These are phyloP conservation scores for Poeciliopsis infans DNA, from an alignment of 2,797 vertebrate species.

Conservation along the genomic window DNA sequence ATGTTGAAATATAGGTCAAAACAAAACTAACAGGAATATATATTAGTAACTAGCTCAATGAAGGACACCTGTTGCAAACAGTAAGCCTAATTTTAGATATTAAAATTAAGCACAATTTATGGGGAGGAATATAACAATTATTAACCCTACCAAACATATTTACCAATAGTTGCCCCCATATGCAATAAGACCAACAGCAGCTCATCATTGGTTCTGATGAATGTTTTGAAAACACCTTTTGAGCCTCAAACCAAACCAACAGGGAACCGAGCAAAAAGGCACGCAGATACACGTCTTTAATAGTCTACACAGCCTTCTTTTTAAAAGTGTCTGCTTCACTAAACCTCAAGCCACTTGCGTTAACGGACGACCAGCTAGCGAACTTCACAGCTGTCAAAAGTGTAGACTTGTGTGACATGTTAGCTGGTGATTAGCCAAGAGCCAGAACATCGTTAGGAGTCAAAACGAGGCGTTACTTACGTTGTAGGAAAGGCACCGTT, in stretches of 20 bases:
- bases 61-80: conserved; percentile 45
- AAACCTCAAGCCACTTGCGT: conserved; percentile 28
- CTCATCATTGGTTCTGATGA: neutral
- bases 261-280: neutral
- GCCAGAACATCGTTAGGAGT: conserved; percentile 1
- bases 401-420: conserved; percentile 19
- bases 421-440: conserved; percentile 24
- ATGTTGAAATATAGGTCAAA: neutral
- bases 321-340: neutral
- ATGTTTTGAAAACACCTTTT: neutral
- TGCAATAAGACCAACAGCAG: neutral
- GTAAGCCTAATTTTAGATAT: too few relatives aligned
- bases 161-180: neutral
- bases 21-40: neutral
- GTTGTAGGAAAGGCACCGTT: conserved; percentile 12
- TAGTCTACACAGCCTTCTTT: neutral
- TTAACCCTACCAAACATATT: neutral
- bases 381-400: conserved; percentile 59
- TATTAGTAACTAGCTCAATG: neutral
- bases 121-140: neutral
- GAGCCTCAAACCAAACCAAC: neutral
- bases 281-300: neutral
- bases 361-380: conserved; percentile 38
- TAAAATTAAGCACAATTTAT: neutral
- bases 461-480: conserved; percentile 55